A percentile compares a stretch with the other conserved stretches of the same genome.
Evolutionary conservation across 2,888 invertebrate species (phyloP).

Genomic region (Mongoloraphidia duomilia): DNA sequence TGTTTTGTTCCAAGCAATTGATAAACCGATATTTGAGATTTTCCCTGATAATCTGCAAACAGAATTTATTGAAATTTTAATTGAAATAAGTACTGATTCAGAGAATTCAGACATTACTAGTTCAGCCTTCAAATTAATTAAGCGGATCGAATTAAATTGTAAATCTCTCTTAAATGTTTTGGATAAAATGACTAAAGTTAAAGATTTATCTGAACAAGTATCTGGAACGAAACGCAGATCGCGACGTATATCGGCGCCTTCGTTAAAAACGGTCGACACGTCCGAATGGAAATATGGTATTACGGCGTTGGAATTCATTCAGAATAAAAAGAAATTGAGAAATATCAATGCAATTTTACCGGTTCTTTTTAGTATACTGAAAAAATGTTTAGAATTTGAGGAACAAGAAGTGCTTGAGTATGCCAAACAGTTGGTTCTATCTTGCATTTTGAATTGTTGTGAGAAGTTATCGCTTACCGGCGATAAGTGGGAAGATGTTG

Average conservation of each 20-base stretch:
- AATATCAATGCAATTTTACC: constrained; percentile 54
- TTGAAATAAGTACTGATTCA: constrained; percentile 39
- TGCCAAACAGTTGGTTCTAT: constrained; percentile 71
- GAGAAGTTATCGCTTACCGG: constrained; percentile 35
- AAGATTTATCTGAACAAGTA: constrained; percentile 26
- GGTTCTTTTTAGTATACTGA: constrained; percentile 60
- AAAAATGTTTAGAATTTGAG: constrained; percentile 65
- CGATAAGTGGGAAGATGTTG: constrained; percentile 30
- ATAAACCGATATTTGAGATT: constrained; percentile 37
- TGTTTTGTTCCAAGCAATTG: constrained; percentile 40
- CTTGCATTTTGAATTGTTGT: constrained; percentile 59
- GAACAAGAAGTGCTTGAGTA: constrained; percentile 76
- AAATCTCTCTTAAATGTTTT: constrained; percentile 43
- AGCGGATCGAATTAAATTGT: constrained; percentile 49
- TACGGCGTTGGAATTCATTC: constrained; percentile 67
- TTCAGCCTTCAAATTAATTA: constrained; percentile 46
- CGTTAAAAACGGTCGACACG: constrained; percentile 46
- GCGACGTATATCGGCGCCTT: constrained; percentile 33
- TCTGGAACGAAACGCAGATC: constrained; percentile 29
- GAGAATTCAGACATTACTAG: constrained; percentile 45
- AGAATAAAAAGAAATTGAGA: constrained; percentile 66
- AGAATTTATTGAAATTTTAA: constrained; percentile 34
- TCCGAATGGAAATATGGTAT: constrained; percentile 66
- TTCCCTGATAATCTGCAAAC: constrained; percentile 34
- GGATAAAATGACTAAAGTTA: constrained; percentile 40